Conservation (phyloP, 2,113 vertebrate species). For the Baryphthengus martii region DNA sequence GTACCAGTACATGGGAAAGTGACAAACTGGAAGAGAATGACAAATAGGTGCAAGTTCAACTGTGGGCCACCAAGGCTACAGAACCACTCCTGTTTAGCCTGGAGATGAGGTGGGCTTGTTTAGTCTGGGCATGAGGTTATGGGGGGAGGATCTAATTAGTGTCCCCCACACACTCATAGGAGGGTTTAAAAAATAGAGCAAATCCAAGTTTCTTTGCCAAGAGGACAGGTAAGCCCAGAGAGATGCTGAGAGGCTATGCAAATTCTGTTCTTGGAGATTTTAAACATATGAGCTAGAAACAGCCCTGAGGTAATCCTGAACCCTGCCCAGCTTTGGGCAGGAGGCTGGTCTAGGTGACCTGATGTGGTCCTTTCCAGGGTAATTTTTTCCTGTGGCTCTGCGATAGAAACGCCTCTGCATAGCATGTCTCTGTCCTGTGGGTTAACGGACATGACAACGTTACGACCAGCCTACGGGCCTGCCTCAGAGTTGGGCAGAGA, state of each 20-base stretch:
- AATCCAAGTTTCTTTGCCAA: neutral
- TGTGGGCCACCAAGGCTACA: accelerated
- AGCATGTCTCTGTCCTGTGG: no score
- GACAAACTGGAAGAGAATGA: neutral
- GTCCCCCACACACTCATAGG: neutral
- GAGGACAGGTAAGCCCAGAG: neutral
- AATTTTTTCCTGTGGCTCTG: neutral
- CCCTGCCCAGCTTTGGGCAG: neutral
- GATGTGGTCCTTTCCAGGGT: neutral
- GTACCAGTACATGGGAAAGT: neutral
- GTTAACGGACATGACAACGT: no score
- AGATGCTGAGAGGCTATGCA: neutral
- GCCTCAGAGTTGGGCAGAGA: accelerated
- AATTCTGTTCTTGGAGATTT: neutral
- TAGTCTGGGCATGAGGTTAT: neutral
- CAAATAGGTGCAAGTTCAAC: neutral
- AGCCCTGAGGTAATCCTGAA: neutral
- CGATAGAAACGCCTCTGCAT: neutral
- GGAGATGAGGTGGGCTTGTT: neutral
- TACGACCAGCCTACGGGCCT: neutral
- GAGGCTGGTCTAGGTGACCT: neutral
- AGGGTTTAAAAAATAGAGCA: neutral
- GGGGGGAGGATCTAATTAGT: neutral
- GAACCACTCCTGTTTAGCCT: neutral
- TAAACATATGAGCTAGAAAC: neutral